Percentiles rank a stretch among this genome's conserved stretches.
Conservation (phyloP, 2,797 vertebrate genomes). For the Silurus aristotelis region DNA sequence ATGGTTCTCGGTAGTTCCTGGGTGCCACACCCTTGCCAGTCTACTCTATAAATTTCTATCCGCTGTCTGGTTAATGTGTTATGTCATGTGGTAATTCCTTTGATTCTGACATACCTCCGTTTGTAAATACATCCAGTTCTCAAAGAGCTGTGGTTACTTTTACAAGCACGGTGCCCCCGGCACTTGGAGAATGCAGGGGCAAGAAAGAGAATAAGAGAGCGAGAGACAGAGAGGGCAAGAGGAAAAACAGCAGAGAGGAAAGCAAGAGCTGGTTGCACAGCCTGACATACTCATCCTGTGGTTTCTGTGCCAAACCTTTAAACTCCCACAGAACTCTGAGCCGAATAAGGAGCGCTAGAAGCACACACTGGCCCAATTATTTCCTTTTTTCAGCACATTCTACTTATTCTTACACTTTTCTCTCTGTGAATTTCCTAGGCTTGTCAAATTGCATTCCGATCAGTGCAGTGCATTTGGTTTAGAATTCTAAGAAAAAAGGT, state of each 20-base stretch:
- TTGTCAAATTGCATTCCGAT: neutral
- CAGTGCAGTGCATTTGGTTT: neutral
- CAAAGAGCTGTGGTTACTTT: constrained; percentile 97
- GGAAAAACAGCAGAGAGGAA: constrained; percentile 45
- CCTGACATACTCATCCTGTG: constrained; percentile 71
- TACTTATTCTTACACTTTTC: constrained; percentile 74
- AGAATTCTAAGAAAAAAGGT: neutral
- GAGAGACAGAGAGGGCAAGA: constrained; percentile 62
- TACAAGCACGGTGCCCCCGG: constrained; percentile 88
- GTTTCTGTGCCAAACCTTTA: constrained; percentile 66
- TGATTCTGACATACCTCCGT: constrained; percentile 98
- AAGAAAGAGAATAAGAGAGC: constrained; percentile 65
- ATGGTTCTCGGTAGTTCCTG: constrained; percentile 71
- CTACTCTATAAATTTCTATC: constrained; percentile 91
- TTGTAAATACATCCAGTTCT: constrained; percentile 99
- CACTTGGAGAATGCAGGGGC: constrained; percentile 82
- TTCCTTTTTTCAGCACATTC: constrained; percentile 71
- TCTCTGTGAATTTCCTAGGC: constrained; percentile 49
- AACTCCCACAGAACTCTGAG: constrained; percentile 67
- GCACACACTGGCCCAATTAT: constrained; percentile 68
- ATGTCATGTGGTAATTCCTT: constrained; percentile 99
- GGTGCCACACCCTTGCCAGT: constrained; percentile 82
- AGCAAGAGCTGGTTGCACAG: constrained; percentile 60
- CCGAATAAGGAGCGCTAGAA: constrained; percentile 67
- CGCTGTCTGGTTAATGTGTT: constrained; percentile 98